Percentiles rank a stretch among this genome's conserved stretches.
Evolutionary conservation across 2,888 invertebrate genomes (phyloP).

Genomic region (Leptothorax acervorum): DNA sequence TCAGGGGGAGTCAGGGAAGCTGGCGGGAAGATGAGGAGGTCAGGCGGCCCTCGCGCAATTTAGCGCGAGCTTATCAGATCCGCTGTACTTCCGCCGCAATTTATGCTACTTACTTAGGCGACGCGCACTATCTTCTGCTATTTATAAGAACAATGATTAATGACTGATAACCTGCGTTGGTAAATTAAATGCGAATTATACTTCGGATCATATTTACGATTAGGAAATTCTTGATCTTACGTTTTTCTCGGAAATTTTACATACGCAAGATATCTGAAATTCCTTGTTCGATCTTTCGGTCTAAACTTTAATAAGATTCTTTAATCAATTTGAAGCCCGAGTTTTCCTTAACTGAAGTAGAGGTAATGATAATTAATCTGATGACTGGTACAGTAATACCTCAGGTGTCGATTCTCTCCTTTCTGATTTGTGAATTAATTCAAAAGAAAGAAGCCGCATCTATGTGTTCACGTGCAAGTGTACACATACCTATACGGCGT

Average conservation of each 20-base stretch:
- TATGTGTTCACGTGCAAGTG: slow-evolving; percentile 64
- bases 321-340: not conserved
- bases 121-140: slow-evolving; percentile 36
- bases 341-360: not conserved
- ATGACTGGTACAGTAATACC: not conserved
- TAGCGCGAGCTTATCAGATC: slow-evolving; percentile 45
- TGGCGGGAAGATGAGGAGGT: slow-evolving; percentile 77
- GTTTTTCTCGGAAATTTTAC: not conserved
- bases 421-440: slow-evolving; percentile 44
- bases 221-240: not conserved
- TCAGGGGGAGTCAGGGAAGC: slow-evolving; percentile 71
- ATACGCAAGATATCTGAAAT: not conserved
- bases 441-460: slow-evolving; percentile 68
- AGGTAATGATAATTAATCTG: not conserved
- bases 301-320: slow-evolving; percentile 1
- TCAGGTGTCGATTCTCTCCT: not conserved
- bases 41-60: slow-evolving; percentile 63
- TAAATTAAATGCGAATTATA: slow-evolving; percentile 1
- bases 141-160: slow-evolving; percentile 37
- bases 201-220: not conserved
- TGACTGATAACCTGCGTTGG: slow-evolving; percentile 1
- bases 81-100: slow-evolving; percentile 44
- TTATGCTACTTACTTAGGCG: slow-evolving; percentile 47
- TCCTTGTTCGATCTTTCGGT: not conserved
- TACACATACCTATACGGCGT: slow-evolving; percentile 70